Evolutionary conservation across 2,888 invertebrate genomes (phyloP).

Genomic region (Cheilosia impressa): DNA sequence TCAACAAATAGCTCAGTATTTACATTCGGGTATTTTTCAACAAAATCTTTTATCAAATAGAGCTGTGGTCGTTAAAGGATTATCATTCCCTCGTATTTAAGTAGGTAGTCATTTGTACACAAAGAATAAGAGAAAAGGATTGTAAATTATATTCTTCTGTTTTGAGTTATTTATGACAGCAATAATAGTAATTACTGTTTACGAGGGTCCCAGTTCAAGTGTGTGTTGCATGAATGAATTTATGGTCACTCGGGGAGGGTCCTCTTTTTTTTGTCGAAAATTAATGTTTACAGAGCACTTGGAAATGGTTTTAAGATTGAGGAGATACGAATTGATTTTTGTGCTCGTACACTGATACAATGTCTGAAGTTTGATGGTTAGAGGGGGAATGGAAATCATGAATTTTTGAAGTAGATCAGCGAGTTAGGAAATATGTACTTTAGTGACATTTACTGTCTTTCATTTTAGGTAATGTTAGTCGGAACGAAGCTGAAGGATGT

Average conservation of each 20-base stretch:
- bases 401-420: no score
- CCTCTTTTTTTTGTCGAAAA: background rate
- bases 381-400: no score
- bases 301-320: background rate
- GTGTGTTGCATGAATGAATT: slow-evolving; percentile 6
- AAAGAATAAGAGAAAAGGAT: background rate
- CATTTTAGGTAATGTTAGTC: no score
- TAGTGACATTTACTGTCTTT: no score
- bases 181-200: slow-evolving; percentile 31
- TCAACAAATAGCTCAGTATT: background rate
- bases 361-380: no score
- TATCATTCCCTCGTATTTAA: slow-evolving; percentile 4
- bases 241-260: background rate
- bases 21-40: background rate
- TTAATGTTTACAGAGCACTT: background rate
- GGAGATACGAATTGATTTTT: no score
- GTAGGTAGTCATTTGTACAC: background rate
- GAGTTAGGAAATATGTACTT: no score
- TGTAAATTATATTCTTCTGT: slow-evolving; percentile 29
- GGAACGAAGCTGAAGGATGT: no score
- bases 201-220: slow-evolving; percentile 21
- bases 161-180: slow-evolving; percentile 45
- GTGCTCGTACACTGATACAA: no score
- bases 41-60: slow-evolving; percentile 29
- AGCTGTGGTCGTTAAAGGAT: slow-evolving; percentile 35